Conservation (phyloP, 2,113 vertebrate species). For the Shinisaurus crocodilurus region DNA sequence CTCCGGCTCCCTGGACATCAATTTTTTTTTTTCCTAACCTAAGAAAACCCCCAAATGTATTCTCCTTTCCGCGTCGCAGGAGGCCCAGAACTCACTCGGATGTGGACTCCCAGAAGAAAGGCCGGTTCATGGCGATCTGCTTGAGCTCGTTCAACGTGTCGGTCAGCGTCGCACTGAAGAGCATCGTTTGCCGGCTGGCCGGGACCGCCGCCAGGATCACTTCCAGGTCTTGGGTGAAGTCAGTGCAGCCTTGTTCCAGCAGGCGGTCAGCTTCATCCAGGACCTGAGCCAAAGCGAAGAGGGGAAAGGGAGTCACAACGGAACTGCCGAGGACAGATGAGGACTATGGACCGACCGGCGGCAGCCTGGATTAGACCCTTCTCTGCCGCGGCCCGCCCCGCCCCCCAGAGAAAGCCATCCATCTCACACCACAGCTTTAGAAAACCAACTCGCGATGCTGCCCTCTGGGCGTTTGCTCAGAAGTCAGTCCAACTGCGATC, state of each 20-base stretch:
- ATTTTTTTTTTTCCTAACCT: no score
- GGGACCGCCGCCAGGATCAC: slow-evolving; percentile 84
- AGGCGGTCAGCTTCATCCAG: slow-evolving; percentile 93
- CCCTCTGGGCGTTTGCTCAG: no score
- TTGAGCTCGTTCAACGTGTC: slow-evolving; percentile 87
- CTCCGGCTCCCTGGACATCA: no score
- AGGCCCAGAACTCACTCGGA: slow-evolving; percentile 79
- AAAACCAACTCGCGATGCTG: no score
- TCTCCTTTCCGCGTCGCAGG: neutral
- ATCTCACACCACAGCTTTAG: no score
- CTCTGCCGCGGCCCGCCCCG: no score
- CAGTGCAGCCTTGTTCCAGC: slow-evolving; percentile 91
- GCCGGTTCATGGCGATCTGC: slow-evolving; percentile 86
- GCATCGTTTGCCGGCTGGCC: slow-evolving; percentile 84
- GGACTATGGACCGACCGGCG: neutral
- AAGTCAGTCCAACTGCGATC: no score
- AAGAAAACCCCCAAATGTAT: no score
- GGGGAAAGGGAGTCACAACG: accelerated
- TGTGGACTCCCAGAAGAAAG: slow-evolving; percentile 94
- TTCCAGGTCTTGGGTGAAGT: slow-evolving; percentile 92
- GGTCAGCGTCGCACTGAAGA: slow-evolving; percentile 94
- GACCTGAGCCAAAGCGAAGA: slow-evolving; percentile 69
- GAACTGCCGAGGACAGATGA: neutral
- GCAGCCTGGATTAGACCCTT: no score
- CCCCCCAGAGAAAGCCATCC: no score